A percentile compares a stretch with the other conserved stretches of the same genome.
Conservation (phyloP, 2,113 vertebrate species). For the Willisornis vidua region DNA sequence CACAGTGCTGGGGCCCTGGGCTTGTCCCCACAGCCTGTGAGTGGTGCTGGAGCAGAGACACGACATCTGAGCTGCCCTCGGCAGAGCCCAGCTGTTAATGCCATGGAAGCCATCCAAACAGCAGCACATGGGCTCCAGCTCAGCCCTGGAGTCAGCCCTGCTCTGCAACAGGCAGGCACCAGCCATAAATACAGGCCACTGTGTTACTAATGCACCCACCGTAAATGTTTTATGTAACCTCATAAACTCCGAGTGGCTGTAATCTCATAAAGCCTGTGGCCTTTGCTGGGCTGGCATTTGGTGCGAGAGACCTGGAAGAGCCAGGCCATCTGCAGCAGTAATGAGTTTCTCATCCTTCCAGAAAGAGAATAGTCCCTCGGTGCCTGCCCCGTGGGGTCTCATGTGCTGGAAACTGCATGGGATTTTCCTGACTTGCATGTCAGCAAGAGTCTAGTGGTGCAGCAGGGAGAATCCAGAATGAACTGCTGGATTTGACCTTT, state of each 20-base stretch:
- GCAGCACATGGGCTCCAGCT: not conserved
- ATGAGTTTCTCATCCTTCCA: conserved; percentile 43
- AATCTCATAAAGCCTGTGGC: not conserved
- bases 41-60: not conserved
- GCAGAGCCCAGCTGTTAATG: not conserved
- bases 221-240: not conserved
- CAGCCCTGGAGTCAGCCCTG: not conserved
- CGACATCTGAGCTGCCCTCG: not conserved
- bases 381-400: not conserved
- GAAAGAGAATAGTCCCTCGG: conserved; percentile 42
- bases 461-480: not conserved
- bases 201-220: not conserved
- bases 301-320: not conserved
- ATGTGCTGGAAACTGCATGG: not conserved
- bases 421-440: conserved; percentile 8
- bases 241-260: not conserved
- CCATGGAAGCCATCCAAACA: not conserved
- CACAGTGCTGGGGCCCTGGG: not conserved
- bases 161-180: not conserved
- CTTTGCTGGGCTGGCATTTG: not conserved
- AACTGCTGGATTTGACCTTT: not conserved
- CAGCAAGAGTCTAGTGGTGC: not conserved
- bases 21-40: not conserved
- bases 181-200: not conserved
- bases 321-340: conserved; percentile 1